Conservation (phyloP, 2,888 invertebrate genomes). For the Acanthosepion pharaonis region DNA sequence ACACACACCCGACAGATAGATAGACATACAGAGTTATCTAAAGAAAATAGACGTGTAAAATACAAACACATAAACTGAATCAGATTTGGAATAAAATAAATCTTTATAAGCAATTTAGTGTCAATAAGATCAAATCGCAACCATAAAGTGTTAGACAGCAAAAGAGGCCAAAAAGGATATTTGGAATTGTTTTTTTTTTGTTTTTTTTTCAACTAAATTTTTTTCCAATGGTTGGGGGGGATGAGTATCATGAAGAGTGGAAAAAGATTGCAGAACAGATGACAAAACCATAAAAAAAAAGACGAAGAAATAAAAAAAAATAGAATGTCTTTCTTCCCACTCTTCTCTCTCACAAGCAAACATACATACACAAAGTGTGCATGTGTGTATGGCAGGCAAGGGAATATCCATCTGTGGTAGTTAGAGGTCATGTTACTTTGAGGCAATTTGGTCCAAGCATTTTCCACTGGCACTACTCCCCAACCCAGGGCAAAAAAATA, state of each 20-base stretch:
- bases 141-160: neutral
- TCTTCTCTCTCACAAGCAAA: neutral
- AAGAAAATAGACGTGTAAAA: neutral
- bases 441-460: neutral
- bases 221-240: neutral
- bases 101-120: neutral
- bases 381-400: neutral
- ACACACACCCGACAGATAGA: neutral
- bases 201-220: neutral
- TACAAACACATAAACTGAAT: neutral
- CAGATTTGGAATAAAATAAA: neutral
- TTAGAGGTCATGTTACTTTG: neutral
- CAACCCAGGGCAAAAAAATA: neutral
- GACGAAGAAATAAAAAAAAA: neutral
- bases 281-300: neutral
- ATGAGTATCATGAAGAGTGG: neutral
- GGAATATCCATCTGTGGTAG: neutral
- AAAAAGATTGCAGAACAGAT: neutral
- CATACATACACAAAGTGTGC: neutral
- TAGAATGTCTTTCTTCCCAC: neutral
- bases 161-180: neutral
- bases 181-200: neutral
- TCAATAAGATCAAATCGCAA: constrained; percentile 4
- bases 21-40: neutral
- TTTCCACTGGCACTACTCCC: neutral